Evolutionary conservation across 2,113 vertebrate genomes (phyloP).

Genomic region (Hemiprocne comata): DNA sequence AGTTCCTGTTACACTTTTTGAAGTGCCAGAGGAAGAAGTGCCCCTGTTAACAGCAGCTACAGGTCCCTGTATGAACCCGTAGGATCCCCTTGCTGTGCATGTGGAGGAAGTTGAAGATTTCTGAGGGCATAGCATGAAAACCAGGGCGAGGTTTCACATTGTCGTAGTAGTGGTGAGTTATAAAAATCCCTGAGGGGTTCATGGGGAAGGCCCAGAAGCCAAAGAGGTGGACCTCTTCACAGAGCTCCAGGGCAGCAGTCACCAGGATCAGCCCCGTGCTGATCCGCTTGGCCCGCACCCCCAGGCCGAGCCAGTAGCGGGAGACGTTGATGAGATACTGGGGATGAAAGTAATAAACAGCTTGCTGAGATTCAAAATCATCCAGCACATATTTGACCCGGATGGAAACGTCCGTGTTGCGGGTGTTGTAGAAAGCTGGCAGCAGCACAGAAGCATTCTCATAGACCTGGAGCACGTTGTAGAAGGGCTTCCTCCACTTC

Average conservation of each 20-base stretch:
- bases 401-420: conserved; percentile 95
- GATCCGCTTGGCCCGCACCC: conserved; percentile 90
- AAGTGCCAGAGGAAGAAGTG: not conserved
- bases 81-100: conserved; percentile 95
- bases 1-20: not conserved
- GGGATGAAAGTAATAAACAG: conserved; percentile 95
- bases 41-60: conserved; percentile 85
- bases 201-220: conserved; percentile 98
- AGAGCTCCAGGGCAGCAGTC: conserved; percentile 94
- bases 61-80: conserved; percentile 88
- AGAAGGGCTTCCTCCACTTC: conserved; percentile 97
- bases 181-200: conserved; percentile 93
- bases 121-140: conserved; percentile 97
- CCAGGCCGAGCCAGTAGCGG: conserved; percentile 93
- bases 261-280: conserved; percentile 95
- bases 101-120: conserved; percentile 97
- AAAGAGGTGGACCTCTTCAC: conserved; percentile 95
- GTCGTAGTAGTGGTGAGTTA: conserved; percentile 98
- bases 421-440: conserved; percentile 96
- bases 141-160: conserved; percentile 97
- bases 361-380: conserved; percentile 89
- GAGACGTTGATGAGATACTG: conserved; percentile 95
- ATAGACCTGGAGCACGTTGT: conserved; percentile 87
- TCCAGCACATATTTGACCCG: conserved; percentile 95
- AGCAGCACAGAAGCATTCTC: conserved; percentile 94